Evolutionary conservation across 2,797 vertebrate species (phyloP).

Genomic region (Poecilia wingei): DNA sequence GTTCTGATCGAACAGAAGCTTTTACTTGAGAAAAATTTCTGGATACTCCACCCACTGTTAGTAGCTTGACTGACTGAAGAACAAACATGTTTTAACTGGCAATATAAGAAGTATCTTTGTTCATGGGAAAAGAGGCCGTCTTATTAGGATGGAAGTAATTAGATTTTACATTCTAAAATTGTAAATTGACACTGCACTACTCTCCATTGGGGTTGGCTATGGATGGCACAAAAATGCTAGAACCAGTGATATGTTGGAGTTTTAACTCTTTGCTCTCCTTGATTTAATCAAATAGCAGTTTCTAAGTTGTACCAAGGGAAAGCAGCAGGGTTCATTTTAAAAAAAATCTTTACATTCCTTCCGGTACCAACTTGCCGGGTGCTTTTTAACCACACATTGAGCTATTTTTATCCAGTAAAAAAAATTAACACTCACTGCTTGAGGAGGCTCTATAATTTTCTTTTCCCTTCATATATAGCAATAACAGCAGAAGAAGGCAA

Average conservation of each 20-base stretch:
- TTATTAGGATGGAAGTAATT: not conserved
- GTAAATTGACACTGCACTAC: not conserved
- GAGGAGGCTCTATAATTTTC: not conserved
- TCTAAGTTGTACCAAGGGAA: not conserved
- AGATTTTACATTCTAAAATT: not conserved
- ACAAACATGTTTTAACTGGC: not conserved
- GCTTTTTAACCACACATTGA: not conserved
- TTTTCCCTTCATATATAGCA: not conserved
- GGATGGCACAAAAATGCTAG: not conserved
- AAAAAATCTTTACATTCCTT: not conserved
- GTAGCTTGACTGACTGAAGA: not conserved
- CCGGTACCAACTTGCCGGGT: not conserved
- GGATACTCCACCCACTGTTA: not conserved
- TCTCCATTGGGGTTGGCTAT: not conserved
- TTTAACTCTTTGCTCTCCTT: not conserved
- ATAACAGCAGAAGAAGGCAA: not conserved
- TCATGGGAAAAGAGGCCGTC: no score
- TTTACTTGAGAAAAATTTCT: no score
- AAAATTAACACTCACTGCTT: not conserved
- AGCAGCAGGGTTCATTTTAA: not conserved
- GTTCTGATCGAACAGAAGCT: not conserved
- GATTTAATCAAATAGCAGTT: not conserved
- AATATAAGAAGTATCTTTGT: no score
- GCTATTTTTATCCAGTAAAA: not conserved
- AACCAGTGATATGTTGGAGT: not conserved